Conservation (phyloP, 2,888 invertebrate genomes). For the Oscheius sp. region DNA sequence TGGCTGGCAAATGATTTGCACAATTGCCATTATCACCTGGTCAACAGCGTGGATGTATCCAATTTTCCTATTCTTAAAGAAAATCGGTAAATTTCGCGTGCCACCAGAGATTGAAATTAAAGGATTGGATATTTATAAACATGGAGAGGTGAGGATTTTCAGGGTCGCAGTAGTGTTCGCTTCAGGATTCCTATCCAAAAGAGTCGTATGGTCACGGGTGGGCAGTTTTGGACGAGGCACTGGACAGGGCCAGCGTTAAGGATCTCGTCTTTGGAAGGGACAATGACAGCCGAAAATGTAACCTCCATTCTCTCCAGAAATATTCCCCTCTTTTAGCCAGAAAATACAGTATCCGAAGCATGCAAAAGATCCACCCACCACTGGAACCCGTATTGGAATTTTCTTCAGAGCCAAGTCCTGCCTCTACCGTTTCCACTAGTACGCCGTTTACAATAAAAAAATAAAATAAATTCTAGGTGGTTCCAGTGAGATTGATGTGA, state of each 20-base stretch:
- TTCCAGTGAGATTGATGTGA: too few relatives aligned
- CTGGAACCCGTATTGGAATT: too few relatives aligned
- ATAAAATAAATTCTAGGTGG: too few relatives aligned
- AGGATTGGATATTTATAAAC: slow-evolving; percentile 69
- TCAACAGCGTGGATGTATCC: slow-evolving; percentile 72
- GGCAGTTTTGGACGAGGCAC: slow-evolving; percentile 54
- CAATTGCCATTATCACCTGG: slow-evolving; percentile 75
- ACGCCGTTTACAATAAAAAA: too few relatives aligned
- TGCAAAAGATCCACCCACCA: too few relatives aligned
- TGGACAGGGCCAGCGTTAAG: neutral
- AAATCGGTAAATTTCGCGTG: slow-evolving; percentile 71
- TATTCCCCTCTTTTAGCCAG: too few relatives aligned
- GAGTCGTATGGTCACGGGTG: slow-evolving; percentile 70
- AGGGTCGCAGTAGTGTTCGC: neutral
- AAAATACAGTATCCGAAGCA: too few relatives aligned
- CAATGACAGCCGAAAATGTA: too few relatives aligned
- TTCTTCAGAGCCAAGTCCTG: too few relatives aligned
- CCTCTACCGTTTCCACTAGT: too few relatives aligned
- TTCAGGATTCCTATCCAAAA: slow-evolving; percentile 61
- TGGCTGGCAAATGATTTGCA: slow-evolving; percentile 75
- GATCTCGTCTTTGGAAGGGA: too few relatives aligned
- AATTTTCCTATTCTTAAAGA: slow-evolving; percentile 75
- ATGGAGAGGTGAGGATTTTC: slow-evolving; percentile 44
- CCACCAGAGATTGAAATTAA: slow-evolving; percentile 73
- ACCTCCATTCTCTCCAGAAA: too few relatives aligned